Percentiles rank a stretch among this genome's conserved stretches.
Evolutionary conservation across 2,888 invertebrate species (phyloP).

Genomic region (Apocheima hispidaria): DNA sequence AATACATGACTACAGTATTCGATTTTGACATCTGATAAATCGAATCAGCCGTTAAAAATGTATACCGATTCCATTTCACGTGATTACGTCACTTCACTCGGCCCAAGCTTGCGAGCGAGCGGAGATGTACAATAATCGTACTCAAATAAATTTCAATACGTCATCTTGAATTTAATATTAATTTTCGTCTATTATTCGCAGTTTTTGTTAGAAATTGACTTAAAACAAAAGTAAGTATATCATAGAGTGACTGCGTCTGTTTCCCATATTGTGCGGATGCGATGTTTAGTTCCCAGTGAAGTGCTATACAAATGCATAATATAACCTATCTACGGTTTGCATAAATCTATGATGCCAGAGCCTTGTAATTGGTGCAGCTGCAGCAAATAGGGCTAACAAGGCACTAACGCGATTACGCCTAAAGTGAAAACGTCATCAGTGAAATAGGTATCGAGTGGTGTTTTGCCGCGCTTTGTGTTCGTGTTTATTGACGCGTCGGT

Average conservation of each 20-base stretch:
- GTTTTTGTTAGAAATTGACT: constrained; percentile 59
- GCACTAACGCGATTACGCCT: constrained; percentile 75
- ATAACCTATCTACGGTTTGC: constrained; percentile 81
- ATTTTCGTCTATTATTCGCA: constrained; percentile 60
- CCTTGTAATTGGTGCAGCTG: constrained; percentile 77
- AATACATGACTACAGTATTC: background rate
- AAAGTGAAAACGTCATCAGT: constrained; percentile 75
- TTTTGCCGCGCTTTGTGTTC: constrained; percentile 72
- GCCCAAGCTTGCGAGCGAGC: constrained; percentile 74
- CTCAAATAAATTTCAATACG: constrained; percentile 78
- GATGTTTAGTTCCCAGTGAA: constrained; percentile 79
- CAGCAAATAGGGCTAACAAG: constrained; percentile 64
- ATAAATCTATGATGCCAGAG: constrained; percentile 77
- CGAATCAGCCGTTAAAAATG: background rate
- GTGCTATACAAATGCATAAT: constrained; percentile 83
- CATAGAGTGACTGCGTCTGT: constrained; percentile 47
- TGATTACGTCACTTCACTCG: constrained; percentile 69
- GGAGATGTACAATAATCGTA: constrained; percentile 78
- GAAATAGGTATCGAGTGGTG: constrained; percentile 51
- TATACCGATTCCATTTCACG: constrained; percentile 45
- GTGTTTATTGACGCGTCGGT: constrained; percentile 80
- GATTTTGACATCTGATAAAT: background rate
- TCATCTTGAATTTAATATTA: constrained; percentile 74
- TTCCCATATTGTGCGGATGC: constrained; percentile 63
- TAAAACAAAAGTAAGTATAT: constrained; percentile 75